Evolutionary conservation across 1,140 invertebrate species (phyloP), one percentile per base, ranked within the genome.

Genomic region (Euura lappo): DNA sequence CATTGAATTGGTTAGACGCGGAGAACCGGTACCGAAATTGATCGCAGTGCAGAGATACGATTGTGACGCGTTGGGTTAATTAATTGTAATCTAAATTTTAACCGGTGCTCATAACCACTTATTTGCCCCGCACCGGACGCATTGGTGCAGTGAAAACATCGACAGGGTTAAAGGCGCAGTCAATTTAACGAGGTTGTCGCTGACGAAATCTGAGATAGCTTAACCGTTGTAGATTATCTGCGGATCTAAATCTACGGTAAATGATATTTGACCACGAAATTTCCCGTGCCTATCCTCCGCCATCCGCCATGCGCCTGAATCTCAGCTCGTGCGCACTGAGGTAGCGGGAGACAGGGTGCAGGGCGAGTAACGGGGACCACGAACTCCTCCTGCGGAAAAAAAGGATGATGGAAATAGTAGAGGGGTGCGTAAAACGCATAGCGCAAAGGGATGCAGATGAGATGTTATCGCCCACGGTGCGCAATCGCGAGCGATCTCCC

Each of bases 401-500:
- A 64, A 71, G 68, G 67, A 11, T 65, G 46, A 44, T 43, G 44
- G 47, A 72, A 74, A 74, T 47, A 68, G 68, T 6, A 42, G 28
- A 68, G 42, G 66, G 66, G 13, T 68, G 13, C 66, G 66, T 42
- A n/a, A 13, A 42, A 6, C 44, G 66, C 66, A 42, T 8, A 8
- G 13, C 44, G 66, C 13, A 68, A 44, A 76, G 78, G 80, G 81
- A 87, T 86, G 86, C 83, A 86, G 85, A 87, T 86, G 86, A 85
- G 86, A 87, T 87, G 67, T 76, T 86, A 87, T 87, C 86, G 79
- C 67, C 8, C n/a, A 67, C 45, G 72, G 77, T 3, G 80, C 79
- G 81, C 86, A 86, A 87, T 87, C 86, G 81, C 78, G 51, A 60
- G 74, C 77, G 84, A 87, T 87, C 85, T 87, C 80, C 51, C 13